phyloP scores from a whole-genome alignment of 2,888 invertebrate species.

The Xestobium rufovillosum region DNA sequence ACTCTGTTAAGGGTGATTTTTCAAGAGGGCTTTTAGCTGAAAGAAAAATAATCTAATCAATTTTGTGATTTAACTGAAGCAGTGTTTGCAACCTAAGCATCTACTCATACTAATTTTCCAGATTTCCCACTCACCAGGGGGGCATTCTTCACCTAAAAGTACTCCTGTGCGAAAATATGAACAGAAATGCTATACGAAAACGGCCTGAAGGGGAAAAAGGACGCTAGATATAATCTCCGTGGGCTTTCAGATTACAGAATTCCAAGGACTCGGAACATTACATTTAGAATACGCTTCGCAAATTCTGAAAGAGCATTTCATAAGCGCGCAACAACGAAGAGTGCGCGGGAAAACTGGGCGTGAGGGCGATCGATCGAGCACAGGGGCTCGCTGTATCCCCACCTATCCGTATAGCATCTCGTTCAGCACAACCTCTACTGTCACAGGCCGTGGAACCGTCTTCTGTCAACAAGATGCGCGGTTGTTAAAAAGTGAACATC shows the following conservation, averaged over 20 bases:
- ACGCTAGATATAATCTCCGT: too few species aligned
- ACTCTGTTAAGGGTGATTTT: too few species aligned
- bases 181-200: too few species aligned
- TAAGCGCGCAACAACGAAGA: constrained; percentile 28
- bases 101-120: too few species aligned
- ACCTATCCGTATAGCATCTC: constrained; percentile 30
- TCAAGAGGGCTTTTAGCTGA: too few species aligned
- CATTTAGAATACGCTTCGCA: constrained; percentile 25
- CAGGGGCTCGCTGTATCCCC: constrained; percentile 35
- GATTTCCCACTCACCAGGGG: too few species aligned
- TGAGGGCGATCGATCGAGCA: constrained; percentile 40
- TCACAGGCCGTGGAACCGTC: constrained; percentile 34
- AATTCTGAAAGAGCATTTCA: constrained; percentile 18
- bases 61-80: too few species aligned
- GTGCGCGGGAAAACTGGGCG: constrained; percentile 41
- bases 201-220: too few species aligned
- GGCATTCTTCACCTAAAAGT: too few species aligned
- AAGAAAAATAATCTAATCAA: too few species aligned
- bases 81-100: too few species aligned
- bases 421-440: constrained; percentile 36
- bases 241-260: constrained; percentile 33
- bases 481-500: constrained; percentile 30
- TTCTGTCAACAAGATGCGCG: constrained; percentile 41
- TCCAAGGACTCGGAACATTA: constrained; percentile 30
- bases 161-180: too few species aligned